Evolutionary conservation across 1,140 invertebrate genomes (phyloP), one percentile per base, ranked within the genome.

Genomic region (Leptoteleia sp.): DNA sequence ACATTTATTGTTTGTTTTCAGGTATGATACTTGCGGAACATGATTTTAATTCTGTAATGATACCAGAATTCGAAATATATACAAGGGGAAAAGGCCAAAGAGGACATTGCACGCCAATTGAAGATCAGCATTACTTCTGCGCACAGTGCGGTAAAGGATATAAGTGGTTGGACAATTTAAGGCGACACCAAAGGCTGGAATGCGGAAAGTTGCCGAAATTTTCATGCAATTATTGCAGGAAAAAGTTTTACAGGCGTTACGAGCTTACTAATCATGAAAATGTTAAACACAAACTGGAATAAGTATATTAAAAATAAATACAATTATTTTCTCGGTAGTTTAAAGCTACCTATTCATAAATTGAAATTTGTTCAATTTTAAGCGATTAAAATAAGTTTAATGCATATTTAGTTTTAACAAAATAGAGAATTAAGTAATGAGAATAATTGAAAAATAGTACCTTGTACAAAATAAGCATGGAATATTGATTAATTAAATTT

Each of bases 141-240:
- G 80, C 79, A 1, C 83, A 86, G n/a, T 91, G 90, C 43, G 90
- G 88, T 12, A 88, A 88, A 22, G 85, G 81, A 1, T 91, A 91
- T 77, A 88, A 85, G 19, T 85, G 87, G 22, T 82, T 85, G 13
- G 89, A 90, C 22, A 91, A 88, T 42, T 25, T 89, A 4, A 78
- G 84, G 3, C 78, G 87, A 17, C 86, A 89, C 73, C 84, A 87
- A 35, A 82, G 82, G 22, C 64, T 86, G 1, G 83, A 87, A 12
- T 89, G 88, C 27, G 80, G 81, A 4, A 81, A 83, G 37, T 3
- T 25, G 7, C 79, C 75, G 0, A 81, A 67, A 40, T 82, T 57
- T 7, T 17, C 27, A 0, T 83, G 81, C 42, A 15, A 11, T 12
- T 22, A 48, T 6, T 83, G 80, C 16, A 61, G 29, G 6, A 71